A percentile compares a stretch with the other conserved stretches of the same genome.
phyloP scores from a whole-genome alignment of 2,888 invertebrate species.

The Liopterus haemorrhoidalis region DNA sequence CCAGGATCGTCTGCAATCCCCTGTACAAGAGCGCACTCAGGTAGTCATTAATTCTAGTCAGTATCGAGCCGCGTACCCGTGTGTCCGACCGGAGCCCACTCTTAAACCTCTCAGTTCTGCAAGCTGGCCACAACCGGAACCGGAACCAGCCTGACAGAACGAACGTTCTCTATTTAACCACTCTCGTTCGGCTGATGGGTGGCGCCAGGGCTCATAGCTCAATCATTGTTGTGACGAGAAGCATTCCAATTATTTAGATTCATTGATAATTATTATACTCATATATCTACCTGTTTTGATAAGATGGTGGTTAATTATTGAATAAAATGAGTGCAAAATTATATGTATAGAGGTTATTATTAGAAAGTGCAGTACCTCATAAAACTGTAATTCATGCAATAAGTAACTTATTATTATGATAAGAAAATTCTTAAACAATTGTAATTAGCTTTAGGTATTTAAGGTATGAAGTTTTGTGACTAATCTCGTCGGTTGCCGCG shows the following conservation, averaged over 20 bases:
- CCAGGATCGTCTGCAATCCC: background rate
- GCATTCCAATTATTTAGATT: conserved; percentile 47
- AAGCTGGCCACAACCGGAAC: conserved; percentile 35
- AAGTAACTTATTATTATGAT: conserved; percentile 43
- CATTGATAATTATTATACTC: conserved; percentile 39
- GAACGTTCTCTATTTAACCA: too few relatives aligned
- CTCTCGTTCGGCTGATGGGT: conserved; percentile 40
- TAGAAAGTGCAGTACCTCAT: conserved; percentile 50
- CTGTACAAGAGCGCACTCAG: background rate
- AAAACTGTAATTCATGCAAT: conserved; percentile 52
- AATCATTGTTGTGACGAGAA: conserved; percentile 50
- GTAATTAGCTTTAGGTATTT: conserved; percentile 46
- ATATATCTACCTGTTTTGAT: conserved; percentile 44
- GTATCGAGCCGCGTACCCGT: background rate
- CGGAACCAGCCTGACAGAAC: conserved; percentile 36
- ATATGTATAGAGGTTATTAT: conserved; percentile 50
- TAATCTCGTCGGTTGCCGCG: conserved; percentile 34
- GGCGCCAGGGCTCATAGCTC: conserved; percentile 44
- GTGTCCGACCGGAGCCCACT: background rate
- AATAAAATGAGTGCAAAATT: conserved; percentile 46
- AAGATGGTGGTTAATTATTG: conserved; percentile 41
- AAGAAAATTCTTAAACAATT: conserved; percentile 49
- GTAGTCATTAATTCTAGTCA: background rate
- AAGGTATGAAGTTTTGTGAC: conserved; percentile 46
- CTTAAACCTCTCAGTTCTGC: background rate